Percentiles rank a stretch among this genome's conserved stretches.
phyloP scores from a whole-genome alignment of 1,140 invertebrate genomes.

The Cherax quadricarinatus region DNA sequence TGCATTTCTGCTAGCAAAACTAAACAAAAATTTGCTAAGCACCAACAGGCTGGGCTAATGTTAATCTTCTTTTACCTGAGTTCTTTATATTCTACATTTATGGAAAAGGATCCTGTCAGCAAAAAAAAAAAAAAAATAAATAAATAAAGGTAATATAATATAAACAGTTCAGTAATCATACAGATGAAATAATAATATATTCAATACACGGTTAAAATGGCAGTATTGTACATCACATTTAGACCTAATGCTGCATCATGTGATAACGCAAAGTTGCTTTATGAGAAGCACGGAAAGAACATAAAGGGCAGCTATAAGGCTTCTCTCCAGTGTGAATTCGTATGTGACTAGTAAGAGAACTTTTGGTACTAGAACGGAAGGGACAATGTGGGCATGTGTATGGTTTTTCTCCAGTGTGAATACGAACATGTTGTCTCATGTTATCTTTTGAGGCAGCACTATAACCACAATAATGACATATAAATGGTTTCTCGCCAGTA shows the following conservation, averaged over 20 bases:
- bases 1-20: too few relatives aligned
- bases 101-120: too few relatives aligned
- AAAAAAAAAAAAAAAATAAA: too few relatives aligned
- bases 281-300: slow-evolving; percentile 30
- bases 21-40: too few relatives aligned
- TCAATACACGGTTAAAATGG: too few relatives aligned
- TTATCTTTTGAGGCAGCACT: slow-evolving; percentile 41
- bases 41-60: too few relatives aligned
- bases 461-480: slow-evolving; percentile 39
- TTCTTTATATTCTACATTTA: too few relatives aligned
- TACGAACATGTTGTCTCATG: slow-evolving; percentile 31
- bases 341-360: slow-evolving; percentile 43
- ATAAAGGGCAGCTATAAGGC: slow-evolving; percentile 25
- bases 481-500: slow-evolving; percentile 49
- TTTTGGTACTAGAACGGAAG: slow-evolving; percentile 28
- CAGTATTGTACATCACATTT: not conserved
- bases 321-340: slow-evolving; percentile 42
- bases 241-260: slow-evolving; percentile 17
- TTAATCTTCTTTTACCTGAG: too few relatives aligned
- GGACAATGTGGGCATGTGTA: slow-evolving; percentile 32
- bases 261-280: slow-evolving; percentile 23
- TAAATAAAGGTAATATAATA: too few relatives aligned
- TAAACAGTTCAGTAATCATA: not conserved
- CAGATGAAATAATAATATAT: not conserved
- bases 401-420: slow-evolving; percentile 49